Evolutionary conservation across 2,888 invertebrate genomes (phyloP), one percentile per base, ranked within the genome.

Genomic region (Yponomeuta evonymella): DNA sequence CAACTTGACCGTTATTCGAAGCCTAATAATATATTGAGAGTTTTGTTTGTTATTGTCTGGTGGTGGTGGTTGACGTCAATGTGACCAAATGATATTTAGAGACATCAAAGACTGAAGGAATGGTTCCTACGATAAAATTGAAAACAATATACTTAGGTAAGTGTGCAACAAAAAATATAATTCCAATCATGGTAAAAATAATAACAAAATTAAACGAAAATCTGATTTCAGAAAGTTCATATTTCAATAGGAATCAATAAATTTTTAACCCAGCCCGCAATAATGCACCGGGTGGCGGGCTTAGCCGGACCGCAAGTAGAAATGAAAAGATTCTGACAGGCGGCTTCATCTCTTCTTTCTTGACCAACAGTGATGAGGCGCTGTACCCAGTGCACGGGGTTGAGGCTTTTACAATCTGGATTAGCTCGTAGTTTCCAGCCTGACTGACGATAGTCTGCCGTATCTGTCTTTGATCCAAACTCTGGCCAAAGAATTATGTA

Each of bases 11-110:
- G 23, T 23, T 23, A 23, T 23, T 23, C 23, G 23, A 23, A 23
- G 62, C 67, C 66, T 69, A 65, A 43, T 63, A 63, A 63, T 63
- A 58, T 12, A 33, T 51, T 66, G 66, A 67, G 69, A 66, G 66
- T 67, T n/a, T n/a, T 71, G 62, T 71, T 29, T 71, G 70, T 65
- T 72, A 72, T 72, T 67, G 66, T 48, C 67, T 67, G 67, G 67
- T 67, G 67, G 67, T 48, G 67, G 15, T 67, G 67, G 48, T 29
- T 63, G 23, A 66, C 66, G 67, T 67, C 67, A 67, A 48, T 67
- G 48, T 43, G 67, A 67, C n/a, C 29, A 67, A 48, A 48, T 43
- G 48, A 67, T 48, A 67, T 43, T 43, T 67, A 48, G 48, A 15
- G 43, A n/a, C 67, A 67, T n/a, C 11, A 36, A 36, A 48, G 36